These are phyloP conservation scores for Varecia variegata DNA, from an alignment of 2,797 vertebrate species.

Conservation along the genomic window DNA sequence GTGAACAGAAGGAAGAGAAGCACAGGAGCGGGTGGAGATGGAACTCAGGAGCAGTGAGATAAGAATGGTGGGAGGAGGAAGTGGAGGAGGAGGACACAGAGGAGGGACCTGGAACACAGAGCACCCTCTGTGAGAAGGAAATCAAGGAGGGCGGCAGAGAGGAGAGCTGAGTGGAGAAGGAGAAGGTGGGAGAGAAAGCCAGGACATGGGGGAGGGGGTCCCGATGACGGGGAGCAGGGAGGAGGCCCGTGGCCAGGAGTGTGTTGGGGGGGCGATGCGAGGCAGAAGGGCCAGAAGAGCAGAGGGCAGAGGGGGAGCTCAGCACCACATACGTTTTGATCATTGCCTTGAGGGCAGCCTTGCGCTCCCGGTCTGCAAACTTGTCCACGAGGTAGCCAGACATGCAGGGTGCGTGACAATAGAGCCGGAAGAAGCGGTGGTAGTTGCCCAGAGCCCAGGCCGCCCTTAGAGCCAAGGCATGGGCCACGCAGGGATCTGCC, in stretches of 20 bases:
- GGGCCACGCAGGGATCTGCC: slow-evolving; percentile 89
- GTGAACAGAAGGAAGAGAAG: not conserved
- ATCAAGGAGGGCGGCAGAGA: not conserved
- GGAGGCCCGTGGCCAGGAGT: not conserved
- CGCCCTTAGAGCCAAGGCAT: slow-evolving; percentile 90
- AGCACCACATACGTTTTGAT: slow-evolving; percentile 93
- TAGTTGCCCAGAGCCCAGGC: slow-evolving; percentile 95
- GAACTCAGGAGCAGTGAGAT: not conserved
- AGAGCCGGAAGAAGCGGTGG: slow-evolving; percentile 93
- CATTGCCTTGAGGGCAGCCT: slow-evolving; percentile 92
- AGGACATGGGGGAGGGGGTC: too few relatives aligned
- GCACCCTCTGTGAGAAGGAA: not conserved
- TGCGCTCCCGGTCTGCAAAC: slow-evolving; percentile 94
- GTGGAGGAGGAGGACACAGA: not conserved
- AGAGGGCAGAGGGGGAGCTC: not conserved
- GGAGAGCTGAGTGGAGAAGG: accelerated
- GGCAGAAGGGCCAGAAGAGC: not conserved
- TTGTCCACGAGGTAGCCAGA: slow-evolving; percentile 96
- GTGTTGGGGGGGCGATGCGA: accelerated
- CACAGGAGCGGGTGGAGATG: not conserved
- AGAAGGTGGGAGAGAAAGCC: not conserved
- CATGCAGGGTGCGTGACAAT: slow-evolving; percentile 91
- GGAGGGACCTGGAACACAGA: not conserved
- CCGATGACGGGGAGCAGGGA: not conserved
- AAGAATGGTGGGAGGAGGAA: accelerated